These are phyloP conservation scores for Xestia rhomboidea DNA, from an alignment of 2,888 invertebrate species.

Conservation along the genomic window DNA sequence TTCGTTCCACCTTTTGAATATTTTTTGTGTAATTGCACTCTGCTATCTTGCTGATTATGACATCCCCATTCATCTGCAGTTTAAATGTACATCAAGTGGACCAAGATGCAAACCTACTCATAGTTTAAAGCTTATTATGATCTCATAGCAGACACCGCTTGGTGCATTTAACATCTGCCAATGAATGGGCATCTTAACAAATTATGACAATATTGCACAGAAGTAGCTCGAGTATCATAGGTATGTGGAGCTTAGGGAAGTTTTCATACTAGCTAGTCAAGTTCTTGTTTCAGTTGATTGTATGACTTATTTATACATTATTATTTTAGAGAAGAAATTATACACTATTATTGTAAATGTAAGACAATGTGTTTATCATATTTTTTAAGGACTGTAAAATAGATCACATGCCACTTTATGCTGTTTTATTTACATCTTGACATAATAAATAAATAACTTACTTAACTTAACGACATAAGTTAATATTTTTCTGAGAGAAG, in stretches of 20 bases:
- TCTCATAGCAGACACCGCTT: slow-evolving; percentile 38
- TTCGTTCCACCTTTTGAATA: too few species aligned
- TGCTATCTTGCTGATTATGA: slow-evolving; percentile 33
- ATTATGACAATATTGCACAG: slow-evolving; percentile 63
- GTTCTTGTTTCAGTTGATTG: slow-evolving; percentile 69
- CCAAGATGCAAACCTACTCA: slow-evolving; percentile 2
- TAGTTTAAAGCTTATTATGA: slow-evolving; percentile 32
- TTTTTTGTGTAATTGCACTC: too few species aligned
- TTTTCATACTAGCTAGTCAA: slow-evolving; percentile 80
- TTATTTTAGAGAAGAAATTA: slow-evolving; percentile 72
- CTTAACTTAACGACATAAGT: too few species aligned
- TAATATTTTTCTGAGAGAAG: too few species aligned
- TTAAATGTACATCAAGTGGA: slow-evolving; percentile 9
- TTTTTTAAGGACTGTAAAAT: slow-evolving; percentile 82
- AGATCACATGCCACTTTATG: slow-evolving; percentile 75
- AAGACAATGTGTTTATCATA: slow-evolving; percentile 79
- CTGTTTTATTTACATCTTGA: slow-evolving; percentile 61
- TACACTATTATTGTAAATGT: slow-evolving; percentile 70
- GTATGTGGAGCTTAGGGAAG: slow-evolving; percentile 49
- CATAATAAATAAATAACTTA: too few species aligned
- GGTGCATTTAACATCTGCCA: slow-evolving; percentile 24
- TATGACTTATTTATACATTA: slow-evolving; percentile 68
- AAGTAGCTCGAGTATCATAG: slow-evolving; percentile 53
- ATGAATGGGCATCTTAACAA: slow-evolving; percentile 24
- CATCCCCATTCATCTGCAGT: slow-evolving; percentile 29